These are phyloP conservation scores for Oryctolagus cuniculus DNA, from an alignment of 2,113 vertebrate species.

Conservation along the genomic window DNA sequence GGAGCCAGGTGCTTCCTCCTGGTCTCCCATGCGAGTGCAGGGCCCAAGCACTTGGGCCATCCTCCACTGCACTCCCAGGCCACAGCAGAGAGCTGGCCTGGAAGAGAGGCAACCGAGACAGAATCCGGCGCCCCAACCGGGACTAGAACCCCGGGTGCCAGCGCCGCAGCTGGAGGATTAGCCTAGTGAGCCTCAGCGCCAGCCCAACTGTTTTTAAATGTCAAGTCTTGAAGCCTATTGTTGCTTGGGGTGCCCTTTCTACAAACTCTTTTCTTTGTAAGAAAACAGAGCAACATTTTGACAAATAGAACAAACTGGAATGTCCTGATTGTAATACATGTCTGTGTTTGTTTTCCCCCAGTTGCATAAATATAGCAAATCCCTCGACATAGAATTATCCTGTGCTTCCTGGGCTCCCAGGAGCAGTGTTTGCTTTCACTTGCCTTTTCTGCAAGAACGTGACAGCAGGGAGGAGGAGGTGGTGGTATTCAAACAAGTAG, in stretches of 20 bases:
- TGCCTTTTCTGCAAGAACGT: constrained; percentile 31
- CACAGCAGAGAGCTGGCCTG: too few relatives aligned
- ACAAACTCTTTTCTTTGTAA: background rate
- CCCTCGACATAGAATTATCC: background rate
- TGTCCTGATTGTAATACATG: background rate
- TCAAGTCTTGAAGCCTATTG: background rate
- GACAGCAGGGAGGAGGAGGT: constrained; percentile 58
- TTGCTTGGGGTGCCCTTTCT: background rate
- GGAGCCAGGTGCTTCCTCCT: too few relatives aligned
- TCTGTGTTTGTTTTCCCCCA: constrained; percentile 60
- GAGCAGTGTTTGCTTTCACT: constrained; percentile 49
- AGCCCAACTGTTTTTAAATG: background rate
- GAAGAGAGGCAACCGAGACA: too few relatives aligned
- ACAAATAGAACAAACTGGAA: background rate
- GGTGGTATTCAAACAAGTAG: constrained; percentile 39
- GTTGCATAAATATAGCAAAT: constrained; percentile 45
- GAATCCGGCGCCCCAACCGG: too few relatives aligned
- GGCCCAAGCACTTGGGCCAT: too few relatives aligned
- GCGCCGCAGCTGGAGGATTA: too few relatives aligned
- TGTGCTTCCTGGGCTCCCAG: constrained; percentile 20
- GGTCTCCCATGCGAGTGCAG: too few relatives aligned
- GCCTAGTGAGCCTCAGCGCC: too few relatives aligned
- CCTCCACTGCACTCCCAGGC: too few relatives aligned
- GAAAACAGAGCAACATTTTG: background rate
- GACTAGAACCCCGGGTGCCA: too few relatives aligned